These are phyloP conservation scores for Lucinisca nassula DNA, from an alignment of 2,888 invertebrate species.

Conservation along the genomic window DNA sequence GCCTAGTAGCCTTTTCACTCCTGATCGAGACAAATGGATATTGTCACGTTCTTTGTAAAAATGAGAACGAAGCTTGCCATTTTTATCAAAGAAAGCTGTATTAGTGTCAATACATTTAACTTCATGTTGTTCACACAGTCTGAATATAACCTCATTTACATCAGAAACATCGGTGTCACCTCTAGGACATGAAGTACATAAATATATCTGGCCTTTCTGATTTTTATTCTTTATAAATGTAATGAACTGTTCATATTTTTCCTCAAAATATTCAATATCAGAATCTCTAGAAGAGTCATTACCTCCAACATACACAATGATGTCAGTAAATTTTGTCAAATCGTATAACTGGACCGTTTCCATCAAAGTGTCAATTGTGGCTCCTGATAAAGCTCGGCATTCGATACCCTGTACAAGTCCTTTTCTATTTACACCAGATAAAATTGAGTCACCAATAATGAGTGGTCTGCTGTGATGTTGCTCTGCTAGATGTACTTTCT, in stretches of 20 bases:
- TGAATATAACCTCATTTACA: background rate
- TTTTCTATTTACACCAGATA: slow-evolving; percentile 7
- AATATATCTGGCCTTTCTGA: background rate
- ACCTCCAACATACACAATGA: slow-evolving; percentile 4
- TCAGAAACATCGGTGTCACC: background rate
- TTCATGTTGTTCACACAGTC: background rate
- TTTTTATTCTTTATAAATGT: background rate
- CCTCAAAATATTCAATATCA: slow-evolving; percentile 5
- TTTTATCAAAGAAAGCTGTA: background rate
- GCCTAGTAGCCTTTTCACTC: too few relatives aligned
- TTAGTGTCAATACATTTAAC: background rate
- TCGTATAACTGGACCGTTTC: background rate
- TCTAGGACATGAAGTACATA: slow-evolving; percentile 5
- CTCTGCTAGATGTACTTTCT: too few relatives aligned
- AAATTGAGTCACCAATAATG: background rate
- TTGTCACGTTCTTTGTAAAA: slow-evolving; percentile 1
- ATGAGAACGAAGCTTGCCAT: background rate
- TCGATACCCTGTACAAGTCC: background rate
- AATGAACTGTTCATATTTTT: slow-evolving; percentile 5
- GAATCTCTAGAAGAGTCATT: slow-evolving; percentile 12
- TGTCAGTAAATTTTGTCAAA: background rate
- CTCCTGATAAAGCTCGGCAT: background rate
- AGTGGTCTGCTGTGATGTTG: background rate
- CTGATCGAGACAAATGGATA: background rate
- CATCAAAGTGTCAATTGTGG: background rate